These are phyloP conservation scores for Adrianichthys oophorus DNA, from an alignment of 2,797 vertebrate species.

Conservation along the genomic window DNA sequence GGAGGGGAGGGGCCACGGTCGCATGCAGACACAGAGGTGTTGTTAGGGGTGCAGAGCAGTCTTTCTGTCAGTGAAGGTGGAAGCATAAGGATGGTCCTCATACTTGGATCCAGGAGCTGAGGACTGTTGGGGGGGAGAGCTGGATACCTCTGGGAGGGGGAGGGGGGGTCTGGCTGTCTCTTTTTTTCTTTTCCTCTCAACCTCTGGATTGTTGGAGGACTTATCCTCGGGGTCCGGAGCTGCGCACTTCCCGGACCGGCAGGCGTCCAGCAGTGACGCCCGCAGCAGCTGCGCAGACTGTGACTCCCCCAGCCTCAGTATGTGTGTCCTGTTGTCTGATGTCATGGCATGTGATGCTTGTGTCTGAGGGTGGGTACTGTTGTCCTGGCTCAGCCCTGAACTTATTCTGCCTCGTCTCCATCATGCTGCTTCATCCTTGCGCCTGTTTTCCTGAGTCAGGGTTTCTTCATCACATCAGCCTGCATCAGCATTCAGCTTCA, in stretches of 20 bases:
- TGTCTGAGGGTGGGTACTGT: slow-evolving; percentile 36
- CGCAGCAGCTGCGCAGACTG: slow-evolving; percentile 65
- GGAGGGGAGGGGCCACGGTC: slow-evolving; percentile 32
- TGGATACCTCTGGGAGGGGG: too few species aligned
- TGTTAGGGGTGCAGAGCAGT: slow-evolving; percentile 43
- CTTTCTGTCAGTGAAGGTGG: slow-evolving; percentile 44
- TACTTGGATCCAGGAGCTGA: too few species aligned
- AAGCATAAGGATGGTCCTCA: slow-evolving; percentile 60
- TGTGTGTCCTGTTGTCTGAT: slow-evolving; percentile 63
- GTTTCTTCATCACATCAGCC: slow-evolving; percentile 69
- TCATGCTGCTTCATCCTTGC: slow-evolving; percentile 27
- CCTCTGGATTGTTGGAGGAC: background rate
- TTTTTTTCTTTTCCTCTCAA: slow-evolving; percentile 2
- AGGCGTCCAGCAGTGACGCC: slow-evolving; percentile 59
- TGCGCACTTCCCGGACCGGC: slow-evolving; percentile 17
- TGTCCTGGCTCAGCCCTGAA: slow-evolving; percentile 7
- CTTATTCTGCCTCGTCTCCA: background rate
- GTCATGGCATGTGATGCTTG: slow-evolving; percentile 55
- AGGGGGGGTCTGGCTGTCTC: slow-evolving; percentile 42
- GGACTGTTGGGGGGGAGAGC: too few species aligned
- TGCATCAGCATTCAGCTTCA: slow-evolving; percentile 45
- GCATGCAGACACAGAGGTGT: slow-evolving; percentile 39
- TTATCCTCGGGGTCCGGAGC: background rate
- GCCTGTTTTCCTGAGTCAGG: slow-evolving; percentile 46
- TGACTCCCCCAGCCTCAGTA: slow-evolving; percentile 5